A percentile compares a stretch with the other conserved stretches of the same genome.
Conservation (phyloP, 2,797 vertebrate genomes). For the Falco peregrinus region DNA sequence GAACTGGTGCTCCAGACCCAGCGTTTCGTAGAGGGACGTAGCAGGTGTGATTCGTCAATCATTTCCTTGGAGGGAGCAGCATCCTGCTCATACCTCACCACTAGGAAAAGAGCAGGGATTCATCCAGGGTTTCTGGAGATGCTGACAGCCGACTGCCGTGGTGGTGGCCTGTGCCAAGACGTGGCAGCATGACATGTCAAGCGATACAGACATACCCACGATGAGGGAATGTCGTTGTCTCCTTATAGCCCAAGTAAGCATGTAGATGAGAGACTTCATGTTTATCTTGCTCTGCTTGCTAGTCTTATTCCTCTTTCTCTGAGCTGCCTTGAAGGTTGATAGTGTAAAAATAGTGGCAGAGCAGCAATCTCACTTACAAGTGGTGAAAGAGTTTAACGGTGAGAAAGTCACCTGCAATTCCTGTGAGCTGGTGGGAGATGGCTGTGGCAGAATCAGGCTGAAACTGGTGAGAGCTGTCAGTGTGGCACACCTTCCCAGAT, state of each 20-base stretch:
- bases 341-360: background rate
- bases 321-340: background rate
- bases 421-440: background rate
- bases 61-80: background rate
- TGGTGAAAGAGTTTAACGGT: background rate
- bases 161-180: background rate
- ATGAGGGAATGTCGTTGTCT: background rate
- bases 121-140: background rate
- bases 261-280: background rate
- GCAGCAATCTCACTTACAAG: background rate
- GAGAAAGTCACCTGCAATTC: background rate
- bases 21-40: background rate
- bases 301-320: background rate
- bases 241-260: background rate
- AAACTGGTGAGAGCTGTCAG: background rate
- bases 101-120: background rate
- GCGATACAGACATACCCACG: background rate
- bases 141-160: fast-evolving
- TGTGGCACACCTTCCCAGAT: background rate
- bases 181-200: fast-evolving
- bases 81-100: background rate
- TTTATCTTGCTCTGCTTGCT: background rate
- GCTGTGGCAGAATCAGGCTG: background rate
- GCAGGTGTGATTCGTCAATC: fast-evolving
- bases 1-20: background rate